These are phyloP conservation scores for Peucedramus taeniatus DNA, from an alignment of 2,113 vertebrate species.

Conservation along the genomic window DNA sequence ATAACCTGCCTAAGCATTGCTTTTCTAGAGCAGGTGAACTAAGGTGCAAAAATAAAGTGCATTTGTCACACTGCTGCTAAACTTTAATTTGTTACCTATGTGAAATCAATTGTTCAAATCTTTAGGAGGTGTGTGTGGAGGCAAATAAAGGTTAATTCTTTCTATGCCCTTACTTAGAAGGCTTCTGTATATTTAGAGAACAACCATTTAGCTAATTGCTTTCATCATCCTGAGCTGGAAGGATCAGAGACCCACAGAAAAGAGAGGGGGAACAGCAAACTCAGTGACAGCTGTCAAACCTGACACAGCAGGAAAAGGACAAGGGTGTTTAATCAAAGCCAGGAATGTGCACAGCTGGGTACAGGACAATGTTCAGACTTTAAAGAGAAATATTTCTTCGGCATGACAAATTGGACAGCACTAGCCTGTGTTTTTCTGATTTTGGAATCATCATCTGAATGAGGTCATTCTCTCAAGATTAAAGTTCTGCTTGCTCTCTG, in stretches of 20 bases:
- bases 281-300: neutral
- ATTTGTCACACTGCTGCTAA: neutral
- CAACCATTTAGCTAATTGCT: neutral
- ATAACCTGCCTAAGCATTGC: neutral
- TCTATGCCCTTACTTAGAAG: neutral
- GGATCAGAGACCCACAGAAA: neutral
- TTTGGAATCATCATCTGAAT: neutral
- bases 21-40: neutral
- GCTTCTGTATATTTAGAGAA: neutral
- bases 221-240: neutral
- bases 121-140: neutral
- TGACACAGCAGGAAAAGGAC: neutral
- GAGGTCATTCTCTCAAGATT: neutral
- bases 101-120: slow-evolving; percentile 3
- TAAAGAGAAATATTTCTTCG: neutral
- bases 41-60: neutral
- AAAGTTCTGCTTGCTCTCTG: neutral
- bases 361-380: neutral
- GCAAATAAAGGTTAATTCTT: neutral
- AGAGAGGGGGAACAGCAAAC: neutral
- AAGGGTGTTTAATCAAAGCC: neutral
- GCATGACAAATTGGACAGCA: neutral
- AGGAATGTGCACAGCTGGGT: neutral
- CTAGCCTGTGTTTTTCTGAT: neutral
- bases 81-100: neutral